Base-by-base conservation (phyloP, 2,888 invertebrate genomes). In the Drosophila nr. medialis region DNA sequence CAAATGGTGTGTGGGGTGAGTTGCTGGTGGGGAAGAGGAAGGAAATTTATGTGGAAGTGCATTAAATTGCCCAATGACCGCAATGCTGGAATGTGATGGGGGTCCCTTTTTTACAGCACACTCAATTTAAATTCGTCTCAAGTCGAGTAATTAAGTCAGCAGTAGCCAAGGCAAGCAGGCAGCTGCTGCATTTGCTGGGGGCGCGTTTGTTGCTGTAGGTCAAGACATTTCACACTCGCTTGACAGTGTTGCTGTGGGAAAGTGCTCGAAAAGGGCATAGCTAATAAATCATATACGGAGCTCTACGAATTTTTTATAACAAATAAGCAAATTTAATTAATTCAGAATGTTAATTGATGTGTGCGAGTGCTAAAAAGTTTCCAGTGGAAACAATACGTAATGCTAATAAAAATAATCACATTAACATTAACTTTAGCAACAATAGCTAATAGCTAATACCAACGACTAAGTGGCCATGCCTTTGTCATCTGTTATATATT, bases 171-270 rank as follows among this genome's bases (percentile, higher is more conserved):
- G 48, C 69, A 30, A 30, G n/a, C 29, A 58, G 30, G 34, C 40
- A 60, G 34, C 56, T 42, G 50, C 36, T n/a, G 40, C 30, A 30
- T 24, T n/a, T 40, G 36, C 7, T 34, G 59, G 51, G 50, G 54
- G 45, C 13, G 21, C 13, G 58, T 32, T 60, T 66, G 64, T 83
- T 87, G 79, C 70, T 81, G 86, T 83, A 85, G 87, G 84, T 85
- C 84, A 84, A 86, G 87, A 78, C 82, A 71, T 75, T 84, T 84
- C 87, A 69, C 83, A 84, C 85, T 68, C 78, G 27, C 59, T 58
- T 77, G 5, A 54, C 4, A 27, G 7, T 64, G 59, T 48, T 72
- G 59, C 32, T 68, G 78, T 77, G 77, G 45, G 75, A 77, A 71
- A 62, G 38, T 65, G 6, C 49, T 49, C 18, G 0, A 29, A 49